These are phyloP conservation scores for Stictonetta naevosa DNA, from an alignment of 2,113 vertebrate species.

Conservation along the genomic window DNA sequence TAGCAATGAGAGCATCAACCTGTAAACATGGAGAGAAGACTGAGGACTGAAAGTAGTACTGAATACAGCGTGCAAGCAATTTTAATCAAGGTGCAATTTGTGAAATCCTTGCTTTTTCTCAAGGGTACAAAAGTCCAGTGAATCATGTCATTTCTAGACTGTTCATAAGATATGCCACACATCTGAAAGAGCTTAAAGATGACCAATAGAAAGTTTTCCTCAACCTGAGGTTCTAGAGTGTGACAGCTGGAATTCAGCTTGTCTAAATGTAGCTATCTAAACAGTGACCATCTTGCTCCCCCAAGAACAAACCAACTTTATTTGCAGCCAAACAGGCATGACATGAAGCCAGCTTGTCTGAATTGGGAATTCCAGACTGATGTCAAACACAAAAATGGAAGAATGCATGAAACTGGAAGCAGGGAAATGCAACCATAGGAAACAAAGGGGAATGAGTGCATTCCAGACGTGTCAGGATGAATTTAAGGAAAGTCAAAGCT, in stretches of 20 bases:
- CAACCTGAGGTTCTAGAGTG: not conserved
- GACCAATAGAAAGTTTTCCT: accelerated
- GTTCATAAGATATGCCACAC: not conserved
- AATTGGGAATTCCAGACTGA: not conserved
- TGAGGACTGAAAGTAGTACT: not conserved
- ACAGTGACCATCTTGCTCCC: not conserved
- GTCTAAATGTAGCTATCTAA: not conserved
- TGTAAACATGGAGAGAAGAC: not conserved
- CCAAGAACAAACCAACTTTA: not conserved
- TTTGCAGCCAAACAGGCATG: not conserved
- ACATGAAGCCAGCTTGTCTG: not conserved
- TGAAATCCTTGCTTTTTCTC: not conserved
- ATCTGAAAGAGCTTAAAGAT: not conserved
- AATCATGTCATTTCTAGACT: not conserved
- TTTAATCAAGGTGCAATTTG: not conserved
- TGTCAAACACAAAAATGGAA: not conserved
- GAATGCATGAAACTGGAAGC: not conserved
- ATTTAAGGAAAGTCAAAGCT: not conserved
- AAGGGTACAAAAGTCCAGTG: not conserved
- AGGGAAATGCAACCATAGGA: not conserved
- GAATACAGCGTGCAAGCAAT: accelerated
- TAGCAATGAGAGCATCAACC: accelerated
- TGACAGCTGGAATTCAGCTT: not conserved
- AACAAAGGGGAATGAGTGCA: not conserved
- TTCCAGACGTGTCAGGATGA: too few relatives aligned